These are phyloP conservation scores for Tinamus guttatus DNA, from an alignment of 2,113 vertebrate genomes.

Conservation along the genomic window DNA sequence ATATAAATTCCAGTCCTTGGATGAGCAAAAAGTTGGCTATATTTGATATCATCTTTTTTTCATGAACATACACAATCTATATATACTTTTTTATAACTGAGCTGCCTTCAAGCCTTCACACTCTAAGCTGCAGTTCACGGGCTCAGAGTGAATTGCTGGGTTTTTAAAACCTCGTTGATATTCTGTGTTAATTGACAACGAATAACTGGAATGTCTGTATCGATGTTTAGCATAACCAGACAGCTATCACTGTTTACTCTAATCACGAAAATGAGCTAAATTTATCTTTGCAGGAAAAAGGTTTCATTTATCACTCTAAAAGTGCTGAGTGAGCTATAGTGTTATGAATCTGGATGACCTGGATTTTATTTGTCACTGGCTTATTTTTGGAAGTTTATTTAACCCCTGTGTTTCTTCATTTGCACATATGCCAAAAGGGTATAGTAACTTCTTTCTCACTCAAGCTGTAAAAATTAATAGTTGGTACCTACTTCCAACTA, in stretches of 20 bases:
- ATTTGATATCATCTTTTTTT: conserved; percentile 27
- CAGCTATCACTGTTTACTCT: not conserved
- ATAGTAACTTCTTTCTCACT: not conserved
- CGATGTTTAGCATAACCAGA: not conserved
- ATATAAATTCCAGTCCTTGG: conserved; percentile 35
- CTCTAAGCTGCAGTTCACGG: not conserved
- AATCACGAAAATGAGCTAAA: not conserved
- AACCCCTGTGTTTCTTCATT: not conserved
- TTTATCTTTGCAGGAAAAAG: not conserved
- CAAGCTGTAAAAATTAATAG: not conserved
- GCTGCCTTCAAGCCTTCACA: not conserved
- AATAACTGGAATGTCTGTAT: not conserved
- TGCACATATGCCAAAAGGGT: not conserved
- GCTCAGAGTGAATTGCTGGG: not conserved
- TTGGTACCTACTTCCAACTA: not conserved
- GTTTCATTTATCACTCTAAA: not conserved
- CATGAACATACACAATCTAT: not conserved
- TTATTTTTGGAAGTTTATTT: not conserved
- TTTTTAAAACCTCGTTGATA: not conserved
- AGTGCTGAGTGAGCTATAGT: not conserved
- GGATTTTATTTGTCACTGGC: not conserved
- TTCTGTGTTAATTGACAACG: not conserved
- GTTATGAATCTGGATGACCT: not conserved
- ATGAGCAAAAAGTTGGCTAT: conserved; percentile 1
- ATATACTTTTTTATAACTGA: not conserved